phyloP scores from a whole-genome alignment of 2,888 invertebrate genomes.

The Sericinus montela region DNA sequence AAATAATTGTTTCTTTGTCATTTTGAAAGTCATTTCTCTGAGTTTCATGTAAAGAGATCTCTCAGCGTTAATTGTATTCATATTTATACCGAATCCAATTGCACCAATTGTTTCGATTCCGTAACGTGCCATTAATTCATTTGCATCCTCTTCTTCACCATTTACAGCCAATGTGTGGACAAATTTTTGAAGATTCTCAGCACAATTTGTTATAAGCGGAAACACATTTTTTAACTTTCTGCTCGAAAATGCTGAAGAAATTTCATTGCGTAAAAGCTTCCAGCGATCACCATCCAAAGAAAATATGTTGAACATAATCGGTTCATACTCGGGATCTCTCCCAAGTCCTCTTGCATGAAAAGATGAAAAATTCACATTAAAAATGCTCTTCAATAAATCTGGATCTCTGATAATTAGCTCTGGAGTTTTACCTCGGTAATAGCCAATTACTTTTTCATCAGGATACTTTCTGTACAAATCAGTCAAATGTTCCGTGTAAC shows the following conservation, averaged over 20 bases:
- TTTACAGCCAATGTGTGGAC: slow-evolving; percentile 12
- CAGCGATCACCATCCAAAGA: slow-evolving; percentile 23
- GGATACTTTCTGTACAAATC: slow-evolving; percentile 29
- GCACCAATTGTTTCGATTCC: slow-evolving; percentile 25
- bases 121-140: slow-evolving; percentile 24
- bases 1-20: slow-evolving; percentile 15
- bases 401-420: slow-evolving; percentile 24
- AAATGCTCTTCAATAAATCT: slow-evolving; percentile 16
- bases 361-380: slow-evolving; percentile 12
- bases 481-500: not conserved
- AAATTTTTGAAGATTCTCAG: slow-evolving; percentile 18
- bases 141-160: slow-evolving; percentile 15
- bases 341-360: slow-evolving; percentile 18
- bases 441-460: slow-evolving; percentile 27
- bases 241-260: slow-evolving; percentile 21
- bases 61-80: slow-evolving; percentile 21
- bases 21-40: slow-evolving; percentile 20
- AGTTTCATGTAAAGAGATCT: slow-evolving; percentile 21
- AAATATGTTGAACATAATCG: slow-evolving; percentile 22
- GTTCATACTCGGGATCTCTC: slow-evolving; percentile 9
- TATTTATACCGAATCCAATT: slow-evolving; percentile 24
- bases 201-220: slow-evolving; percentile 21
- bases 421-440: slow-evolving; percentile 21
- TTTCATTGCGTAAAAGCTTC: slow-evolving; percentile 22
- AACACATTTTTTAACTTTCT: slow-evolving; percentile 23